Evolutionary conservation across 2,113 vertebrate genomes (phyloP).

Genomic region (Sciurus niger): DNA sequence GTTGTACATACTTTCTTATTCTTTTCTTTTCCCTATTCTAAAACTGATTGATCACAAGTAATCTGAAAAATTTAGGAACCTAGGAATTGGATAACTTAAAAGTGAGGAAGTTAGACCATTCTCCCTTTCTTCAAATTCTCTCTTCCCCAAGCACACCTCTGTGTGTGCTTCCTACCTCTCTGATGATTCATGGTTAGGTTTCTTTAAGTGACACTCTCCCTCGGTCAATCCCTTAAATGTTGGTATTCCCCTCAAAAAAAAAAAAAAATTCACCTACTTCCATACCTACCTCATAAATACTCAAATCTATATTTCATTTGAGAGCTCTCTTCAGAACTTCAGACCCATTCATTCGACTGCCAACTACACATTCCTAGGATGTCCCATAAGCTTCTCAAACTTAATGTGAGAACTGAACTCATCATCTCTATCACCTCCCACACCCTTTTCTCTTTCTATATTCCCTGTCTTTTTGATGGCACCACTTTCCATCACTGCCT

Average conservation of each 20-base stretch:
- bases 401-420: not conserved
- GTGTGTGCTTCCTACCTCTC: not conserved
- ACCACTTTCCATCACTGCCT: not conserved
- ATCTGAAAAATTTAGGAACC: constrained; percentile 53
- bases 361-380: not conserved
- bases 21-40: not conserved
- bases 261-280: not conserved
- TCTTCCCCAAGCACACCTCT: not conserved
- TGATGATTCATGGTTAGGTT: not conserved
- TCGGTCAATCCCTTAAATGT: not conserved
- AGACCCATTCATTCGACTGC: not conserved
- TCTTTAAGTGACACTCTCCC: not conserved
- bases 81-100: constrained; percentile 23
- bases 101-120: not conserved
- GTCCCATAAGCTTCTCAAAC: not conserved
- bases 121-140: constrained; percentile 2
- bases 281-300: not conserved
- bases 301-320: constrained; percentile 11
- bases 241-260: constrained; percentile 28
- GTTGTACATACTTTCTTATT: not conserved
- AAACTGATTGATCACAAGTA: constrained; percentile 32
- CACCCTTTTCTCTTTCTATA: not conserved
- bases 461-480: not conserved
- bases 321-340: constrained; percentile 46
- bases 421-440: not conserved